These are phyloP conservation scores for Decapterus maruadsi DNA, from an alignment of 2,797 vertebrate species.

Conservation along the genomic window DNA sequence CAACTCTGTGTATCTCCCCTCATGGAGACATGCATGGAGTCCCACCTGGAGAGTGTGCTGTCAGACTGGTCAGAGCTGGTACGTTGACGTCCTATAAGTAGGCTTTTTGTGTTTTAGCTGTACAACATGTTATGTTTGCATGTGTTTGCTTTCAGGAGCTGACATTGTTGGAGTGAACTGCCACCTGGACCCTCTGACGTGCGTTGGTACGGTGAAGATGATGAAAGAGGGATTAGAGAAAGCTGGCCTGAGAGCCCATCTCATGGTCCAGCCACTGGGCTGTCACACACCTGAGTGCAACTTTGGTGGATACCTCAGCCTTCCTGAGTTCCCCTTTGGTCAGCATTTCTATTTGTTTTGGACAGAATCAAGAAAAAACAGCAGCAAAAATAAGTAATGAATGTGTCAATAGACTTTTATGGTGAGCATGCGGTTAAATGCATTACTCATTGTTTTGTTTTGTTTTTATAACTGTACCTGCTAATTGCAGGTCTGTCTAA, in stretches of 20 bases:
- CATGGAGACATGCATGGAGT: constrained; percentile 88
- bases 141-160: constrained; percentile 81
- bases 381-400: no score
- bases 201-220: constrained; percentile 85
- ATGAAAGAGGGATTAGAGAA: constrained; percentile 89
- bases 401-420: no score
- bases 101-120: rapidly evolving
- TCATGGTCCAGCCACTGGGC: constrained; percentile 90
- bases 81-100: constrained; percentile 7
- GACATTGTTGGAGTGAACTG: constrained; percentile 91
- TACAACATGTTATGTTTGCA: not conserved
- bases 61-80: constrained; percentile 91
- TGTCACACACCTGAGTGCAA: constrained; percentile 90
- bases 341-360: constrained; percentile 55
- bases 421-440: no score
- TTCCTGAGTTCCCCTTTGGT: constrained; percentile 92
- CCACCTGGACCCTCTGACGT: constrained; percentile 88
- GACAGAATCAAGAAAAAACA: not conserved
- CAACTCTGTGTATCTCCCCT: constrained; percentile 89
- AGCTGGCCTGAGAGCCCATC: constrained; percentile 87
- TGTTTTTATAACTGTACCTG: no score
- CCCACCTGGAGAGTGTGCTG: constrained; percentile 87
- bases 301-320: constrained; percentile 87
- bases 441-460: no score
- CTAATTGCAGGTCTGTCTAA: no score